Percentiles rank a stretch among this genome's conserved stretches.
Conservation (phyloP, 2,113 vertebrate genomes). For the Gnathonemus longibarbis region DNA sequence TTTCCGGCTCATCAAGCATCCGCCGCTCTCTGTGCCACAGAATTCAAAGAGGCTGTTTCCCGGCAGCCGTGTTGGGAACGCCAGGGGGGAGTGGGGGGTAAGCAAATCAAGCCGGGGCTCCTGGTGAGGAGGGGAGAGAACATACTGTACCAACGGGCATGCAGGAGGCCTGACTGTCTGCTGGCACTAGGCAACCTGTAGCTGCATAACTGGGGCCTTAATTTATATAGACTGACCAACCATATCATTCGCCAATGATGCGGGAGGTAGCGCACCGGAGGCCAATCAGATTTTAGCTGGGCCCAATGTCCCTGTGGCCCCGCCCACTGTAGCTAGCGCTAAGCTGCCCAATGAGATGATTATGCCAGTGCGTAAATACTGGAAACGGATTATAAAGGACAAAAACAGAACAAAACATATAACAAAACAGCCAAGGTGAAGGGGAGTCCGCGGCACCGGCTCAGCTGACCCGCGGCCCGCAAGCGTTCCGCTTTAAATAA, state of each 20-base stretch:
- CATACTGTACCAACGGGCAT: background rate
- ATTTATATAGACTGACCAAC: background rate
- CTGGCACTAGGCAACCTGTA: background rate
- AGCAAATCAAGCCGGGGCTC: background rate
- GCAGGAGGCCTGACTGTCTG: background rate
- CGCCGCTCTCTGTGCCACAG: background rate
- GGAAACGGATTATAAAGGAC: background rate
- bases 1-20: slow-evolving; percentile 7
- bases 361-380: background rate
- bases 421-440: slow-evolving; percentile 2
- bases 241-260: background rate
- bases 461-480: background rate
- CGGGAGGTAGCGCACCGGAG: background rate
- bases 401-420: background rate
- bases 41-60: slow-evolving; percentile 5
- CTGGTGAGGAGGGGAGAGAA: background rate
- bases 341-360: background rate
- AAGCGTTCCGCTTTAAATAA: slow-evolving; percentile 1
- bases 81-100: background rate
- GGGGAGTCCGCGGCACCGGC: background rate
- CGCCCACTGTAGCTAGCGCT: background rate
- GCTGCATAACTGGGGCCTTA: background rate
- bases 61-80: background rate
- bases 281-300: background rate
- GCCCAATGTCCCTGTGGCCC: background rate